Percentiles rank a stretch among this genome's conserved stretches.
Evolutionary conservation across 1,140 invertebrate genomes (phyloP).

Genomic region (Drosophila nannoptera): DNA sequence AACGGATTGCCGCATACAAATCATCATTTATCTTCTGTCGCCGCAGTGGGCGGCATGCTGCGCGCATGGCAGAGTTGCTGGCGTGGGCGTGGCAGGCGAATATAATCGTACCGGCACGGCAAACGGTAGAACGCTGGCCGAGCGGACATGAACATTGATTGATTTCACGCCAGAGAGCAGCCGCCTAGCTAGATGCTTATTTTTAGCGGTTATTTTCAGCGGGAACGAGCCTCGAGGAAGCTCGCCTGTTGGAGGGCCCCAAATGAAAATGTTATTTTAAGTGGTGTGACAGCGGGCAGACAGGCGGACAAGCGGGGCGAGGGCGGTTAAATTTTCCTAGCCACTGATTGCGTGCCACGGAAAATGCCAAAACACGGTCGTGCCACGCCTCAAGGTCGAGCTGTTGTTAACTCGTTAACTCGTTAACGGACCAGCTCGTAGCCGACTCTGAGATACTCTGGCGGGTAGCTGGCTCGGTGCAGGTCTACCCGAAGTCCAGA

Average conservation of each 20-base stretch:
- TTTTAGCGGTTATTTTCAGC: constrained; percentile 63
- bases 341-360: constrained; percentile 55
- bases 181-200: constrained; percentile 43
- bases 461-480: too few species aligned
- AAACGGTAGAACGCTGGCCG: constrained; percentile 35
- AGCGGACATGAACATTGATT: constrained; percentile 67
- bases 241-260: background rate
- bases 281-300: constrained; percentile 21
- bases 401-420: too few species aligned
- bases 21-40: constrained; percentile 62
- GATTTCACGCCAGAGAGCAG: constrained; percentile 67
- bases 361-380: constrained; percentile 33
- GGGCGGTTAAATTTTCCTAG: constrained; percentile 49
- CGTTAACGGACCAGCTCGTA: too few species aligned
- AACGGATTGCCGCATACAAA: constrained; percentile 70
- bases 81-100: constrained; percentile 24
- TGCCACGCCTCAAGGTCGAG: constrained; percentile 35
- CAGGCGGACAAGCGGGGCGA: background rate
- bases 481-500: too few species aligned
- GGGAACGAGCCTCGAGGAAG: background rate
- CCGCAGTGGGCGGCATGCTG: constrained; percentile 2
- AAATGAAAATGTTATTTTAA: constrained; percentile 56
- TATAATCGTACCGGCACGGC: background rate
- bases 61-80: constrained; percentile 1
- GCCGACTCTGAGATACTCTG: too few species aligned